Conservation (phyloP, 2,888 invertebrate species). For the Colostygia pectinataria region DNA sequence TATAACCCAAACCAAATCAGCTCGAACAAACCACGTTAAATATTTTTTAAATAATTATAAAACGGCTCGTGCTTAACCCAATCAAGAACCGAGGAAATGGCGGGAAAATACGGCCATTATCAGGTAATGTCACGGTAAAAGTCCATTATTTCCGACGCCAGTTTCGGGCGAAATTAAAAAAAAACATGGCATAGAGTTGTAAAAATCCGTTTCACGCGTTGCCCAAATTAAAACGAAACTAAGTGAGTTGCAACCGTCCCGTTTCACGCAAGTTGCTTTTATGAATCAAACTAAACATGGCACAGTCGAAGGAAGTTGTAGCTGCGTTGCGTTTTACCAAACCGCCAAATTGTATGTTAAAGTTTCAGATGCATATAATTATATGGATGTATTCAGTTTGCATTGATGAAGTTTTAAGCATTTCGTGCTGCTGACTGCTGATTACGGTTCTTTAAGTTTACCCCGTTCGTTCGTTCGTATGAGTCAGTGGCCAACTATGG, state of each 20-base stretch:
- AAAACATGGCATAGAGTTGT: constrained; percentile 23
- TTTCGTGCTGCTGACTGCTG: constrained; percentile 5
- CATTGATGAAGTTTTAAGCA: constrained; percentile 21
- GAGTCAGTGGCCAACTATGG: no score
- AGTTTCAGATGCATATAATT: constrained; percentile 20
- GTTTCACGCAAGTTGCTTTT: constrained; percentile 4
- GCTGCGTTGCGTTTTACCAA: no score
- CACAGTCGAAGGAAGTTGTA: no score
- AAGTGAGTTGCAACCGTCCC: neutral
- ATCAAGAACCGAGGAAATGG: constrained; percentile 27
- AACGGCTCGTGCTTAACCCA: constrained; percentile 27
- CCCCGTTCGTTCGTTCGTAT: no score
- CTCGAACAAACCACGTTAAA: no score
- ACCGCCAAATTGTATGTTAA: constrained; percentile 1
- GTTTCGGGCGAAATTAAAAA: constrained; percentile 23
- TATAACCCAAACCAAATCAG: no score
- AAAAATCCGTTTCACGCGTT: constrained; percentile 16
- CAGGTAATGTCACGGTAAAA: constrained; percentile 32
- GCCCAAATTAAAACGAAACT: neutral
- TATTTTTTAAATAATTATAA: constrained; percentile 13
- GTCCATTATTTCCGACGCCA: constrained; percentile 23
- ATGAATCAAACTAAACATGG: no score
- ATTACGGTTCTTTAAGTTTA: no score
- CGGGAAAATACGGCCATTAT: constrained; percentile 32
- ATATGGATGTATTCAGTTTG: constrained; percentile 19